Conservation (phyloP, 2,113 vertebrate genomes). For the Mustela nigripes region DNA sequence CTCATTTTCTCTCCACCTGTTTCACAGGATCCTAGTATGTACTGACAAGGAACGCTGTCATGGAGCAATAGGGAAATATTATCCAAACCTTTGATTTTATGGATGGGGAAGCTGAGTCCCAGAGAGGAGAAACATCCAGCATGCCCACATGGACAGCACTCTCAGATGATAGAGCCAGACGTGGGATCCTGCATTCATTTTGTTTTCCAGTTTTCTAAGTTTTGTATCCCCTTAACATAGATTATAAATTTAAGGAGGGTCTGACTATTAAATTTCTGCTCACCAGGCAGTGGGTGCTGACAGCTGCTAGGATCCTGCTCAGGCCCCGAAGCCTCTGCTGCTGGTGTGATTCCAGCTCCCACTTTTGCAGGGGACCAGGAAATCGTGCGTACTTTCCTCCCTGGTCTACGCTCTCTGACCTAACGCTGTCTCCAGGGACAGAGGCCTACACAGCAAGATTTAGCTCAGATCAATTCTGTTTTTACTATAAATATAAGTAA, state of each 20-base stretch:
- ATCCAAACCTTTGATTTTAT: neutral
- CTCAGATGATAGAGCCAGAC: neutral
- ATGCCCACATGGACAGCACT: neutral
- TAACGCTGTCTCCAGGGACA: neutral
- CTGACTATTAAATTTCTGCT: neutral
- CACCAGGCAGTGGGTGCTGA: neutral
- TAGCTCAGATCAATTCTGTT: neutral
- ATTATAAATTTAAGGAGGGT: rapidly evolving
- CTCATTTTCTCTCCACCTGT: neutral
- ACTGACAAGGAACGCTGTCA: neutral
- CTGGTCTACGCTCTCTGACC: neutral
- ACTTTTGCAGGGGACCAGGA: neutral
- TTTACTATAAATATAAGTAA: neutral
- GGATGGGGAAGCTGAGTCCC: neutral
- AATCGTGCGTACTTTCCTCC: rapidly evolving
- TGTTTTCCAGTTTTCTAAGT: neutral
- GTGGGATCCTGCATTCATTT: too few species aligned
- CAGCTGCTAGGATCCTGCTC: neutral
- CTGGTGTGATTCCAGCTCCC: neutral
- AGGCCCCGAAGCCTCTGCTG: neutral
- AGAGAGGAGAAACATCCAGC: neutral
- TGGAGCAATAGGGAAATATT: neutral
- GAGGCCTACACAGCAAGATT: too few species aligned
- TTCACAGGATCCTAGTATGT: neutral
- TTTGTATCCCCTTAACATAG: neutral